Evolutionary conservation across 2,888 invertebrate species (phyloP), one percentile per base, ranked within the genome.

Genomic region (Drosophila merina): DNA sequence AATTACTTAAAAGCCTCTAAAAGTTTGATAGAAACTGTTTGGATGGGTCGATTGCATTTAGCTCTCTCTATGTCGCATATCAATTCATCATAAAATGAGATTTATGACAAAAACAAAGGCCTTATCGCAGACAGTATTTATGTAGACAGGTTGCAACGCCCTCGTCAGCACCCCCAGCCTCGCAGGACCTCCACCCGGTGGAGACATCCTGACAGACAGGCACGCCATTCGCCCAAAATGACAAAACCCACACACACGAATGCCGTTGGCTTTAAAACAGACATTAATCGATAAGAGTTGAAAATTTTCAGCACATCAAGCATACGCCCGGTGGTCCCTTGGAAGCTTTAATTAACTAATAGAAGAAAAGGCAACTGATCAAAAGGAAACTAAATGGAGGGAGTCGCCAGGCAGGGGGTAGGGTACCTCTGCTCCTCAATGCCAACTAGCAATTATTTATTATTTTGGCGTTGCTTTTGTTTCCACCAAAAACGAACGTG

Each of bases 81-180:
- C 90, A 90, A 90, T 89, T 90, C 90, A 90, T 90, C 90, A 89
- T 89, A 90, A 89, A 89, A 90, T 86, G 89, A 90, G 90, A 90
- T 90, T 90, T 89, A 89, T 89, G 90, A 88, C 90, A 89, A 90
- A 89, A 90, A 90, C 90, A 90, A 90, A 89, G 82, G 89, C 89
- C 88, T 90, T 89, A 90, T 90, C 89, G 80, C 88, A 88, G 89
- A 88, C 89, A 88, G 78, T 86, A 82, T 86, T 84, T 88, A 85
- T 89, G 89, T 86, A 84, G 84, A 88, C 84, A 86, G 88, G 88
- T 83, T 88, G 87, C 84, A 83, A 67, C 31, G 50, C 33, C 14
- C 38, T 30, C 30, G 0, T 8, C 26, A 30, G 44, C 3, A 2
- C 30, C 26, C 2, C 57, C 9, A 31, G 8, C 31, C 7, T 6